Percentiles rank a stretch among this genome's conserved stretches.
Evolutionary conservation across 2,797 vertebrate genomes (phyloP).

Genomic region (Myiotriccus ornatus): DNA sequence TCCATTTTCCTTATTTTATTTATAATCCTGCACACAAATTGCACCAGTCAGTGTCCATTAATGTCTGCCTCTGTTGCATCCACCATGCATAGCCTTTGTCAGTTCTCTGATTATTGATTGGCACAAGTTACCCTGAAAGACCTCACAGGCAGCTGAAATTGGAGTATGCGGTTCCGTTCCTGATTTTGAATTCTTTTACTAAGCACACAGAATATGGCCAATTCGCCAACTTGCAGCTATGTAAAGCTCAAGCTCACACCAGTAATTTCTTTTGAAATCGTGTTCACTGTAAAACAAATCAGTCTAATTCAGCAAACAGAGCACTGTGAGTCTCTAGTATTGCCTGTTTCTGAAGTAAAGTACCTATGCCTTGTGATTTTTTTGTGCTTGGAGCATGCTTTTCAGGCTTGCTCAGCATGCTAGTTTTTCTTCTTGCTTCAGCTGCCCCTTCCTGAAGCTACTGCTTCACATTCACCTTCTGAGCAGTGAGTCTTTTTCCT

Average conservation of each 20-base stretch:
- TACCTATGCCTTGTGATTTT: background rate
- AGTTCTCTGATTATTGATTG: slow-evolving; percentile 5
- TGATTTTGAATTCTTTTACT: background rate
- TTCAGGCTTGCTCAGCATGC: background rate
- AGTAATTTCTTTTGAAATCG: background rate
- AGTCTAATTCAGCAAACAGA: background rate
- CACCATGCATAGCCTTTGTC: background rate
- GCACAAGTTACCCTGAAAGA: background rate
- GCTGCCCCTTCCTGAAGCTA: background rate
- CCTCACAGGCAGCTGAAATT: background rate
- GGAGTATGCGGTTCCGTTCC: background rate
- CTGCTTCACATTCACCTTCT: background rate
- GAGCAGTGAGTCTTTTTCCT: background rate
- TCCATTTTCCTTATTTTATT: background rate
- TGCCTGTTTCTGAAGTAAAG: background rate
- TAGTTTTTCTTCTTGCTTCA: background rate
- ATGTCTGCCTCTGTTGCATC: background rate
- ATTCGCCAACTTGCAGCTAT: background rate
- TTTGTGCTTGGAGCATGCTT: background rate
- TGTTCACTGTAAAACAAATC: background rate
- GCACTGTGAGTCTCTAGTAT: background rate
- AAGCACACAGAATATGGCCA: background rate
- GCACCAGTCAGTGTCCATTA: background rate
- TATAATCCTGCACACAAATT: background rate
- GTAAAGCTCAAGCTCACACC: background rate